Evolutionary conservation across 2,888 invertebrate genomes (phyloP).

Genomic region (Euzetes globulus): DNA sequence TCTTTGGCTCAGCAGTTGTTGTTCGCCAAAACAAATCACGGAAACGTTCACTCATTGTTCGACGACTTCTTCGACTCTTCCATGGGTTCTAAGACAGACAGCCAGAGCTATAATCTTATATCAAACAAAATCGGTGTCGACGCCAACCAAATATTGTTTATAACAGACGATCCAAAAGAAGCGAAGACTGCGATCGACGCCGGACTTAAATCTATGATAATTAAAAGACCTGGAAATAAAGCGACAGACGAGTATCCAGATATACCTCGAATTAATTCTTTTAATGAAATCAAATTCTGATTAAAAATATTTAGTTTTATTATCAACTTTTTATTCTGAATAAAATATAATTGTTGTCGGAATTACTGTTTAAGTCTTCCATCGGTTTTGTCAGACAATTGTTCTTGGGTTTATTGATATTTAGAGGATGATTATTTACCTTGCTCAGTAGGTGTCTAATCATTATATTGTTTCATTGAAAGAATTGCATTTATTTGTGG

Average conservation of each 20-base stretch:
- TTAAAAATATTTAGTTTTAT: too few species aligned
- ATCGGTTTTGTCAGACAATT: too few species aligned
- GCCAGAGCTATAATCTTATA: conserved; percentile 32
- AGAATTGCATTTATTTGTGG: too few species aligned
- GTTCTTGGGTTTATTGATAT: too few species aligned
- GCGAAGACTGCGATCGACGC: conserved; percentile 33
- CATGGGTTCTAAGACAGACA: conserved; percentile 30
- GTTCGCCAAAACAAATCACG: conserved; percentile 34
- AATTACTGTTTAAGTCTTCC: too few species aligned
- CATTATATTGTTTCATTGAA: too few species aligned
- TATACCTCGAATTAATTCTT: conserved; percentile 27
- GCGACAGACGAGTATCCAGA: not conserved
- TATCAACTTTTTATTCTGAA: too few species aligned
- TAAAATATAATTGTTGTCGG: too few species aligned
- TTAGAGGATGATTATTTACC: too few species aligned
- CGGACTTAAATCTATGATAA: conserved; percentile 25
- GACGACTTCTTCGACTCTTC: conserved; percentile 28
- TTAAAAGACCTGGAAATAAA: conserved; percentile 28
- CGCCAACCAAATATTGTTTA: conserved; percentile 28
- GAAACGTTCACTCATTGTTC: conserved; percentile 31
- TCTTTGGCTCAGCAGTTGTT: conserved; percentile 33
- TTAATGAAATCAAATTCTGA: conserved; percentile 26
- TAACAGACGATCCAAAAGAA: conserved; percentile 34
- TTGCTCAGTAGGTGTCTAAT: too few species aligned
- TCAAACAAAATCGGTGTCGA: not conserved